A percentile compares a stretch with the other conserved stretches of the same genome.
These are phyloP conservation scores for Varecia variegata DNA, from an alignment of 2,797 vertebrate genomes.

Conservation along the genomic window DNA sequence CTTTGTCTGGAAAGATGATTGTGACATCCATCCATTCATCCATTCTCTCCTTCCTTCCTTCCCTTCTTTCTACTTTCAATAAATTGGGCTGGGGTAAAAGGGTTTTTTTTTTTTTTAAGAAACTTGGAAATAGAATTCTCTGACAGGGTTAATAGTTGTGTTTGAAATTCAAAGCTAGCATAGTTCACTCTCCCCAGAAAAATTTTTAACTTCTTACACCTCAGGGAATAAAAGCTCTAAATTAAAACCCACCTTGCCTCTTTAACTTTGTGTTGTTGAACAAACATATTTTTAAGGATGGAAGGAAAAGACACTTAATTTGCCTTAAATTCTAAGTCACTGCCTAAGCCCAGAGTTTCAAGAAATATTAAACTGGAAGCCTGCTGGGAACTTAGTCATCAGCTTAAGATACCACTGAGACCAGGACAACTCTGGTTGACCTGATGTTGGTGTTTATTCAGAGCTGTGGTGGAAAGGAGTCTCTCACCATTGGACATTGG, in stretches of 20 bases:
- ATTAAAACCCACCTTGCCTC: slow-evolving; percentile 31
- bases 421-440: not conserved
- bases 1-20: not conserved
- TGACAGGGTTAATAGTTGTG: not conserved
- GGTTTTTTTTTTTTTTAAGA: not conserved
- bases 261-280: slow-evolving; percentile 36
- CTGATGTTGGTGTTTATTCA: slow-evolving; percentile 42
- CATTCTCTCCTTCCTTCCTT: not conserved
- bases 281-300: slow-evolving; percentile 49
- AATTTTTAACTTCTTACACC: not conserved
- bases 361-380: slow-evolving; percentile 59
- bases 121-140: slow-evolving; percentile 23
- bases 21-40: not conserved
- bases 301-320: slow-evolving; percentile 39
- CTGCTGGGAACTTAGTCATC: slow-evolving; percentile 63
- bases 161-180: slow-evolving; percentile 23
- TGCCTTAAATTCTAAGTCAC: slow-evolving; percentile 52
- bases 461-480: slow-evolving; percentile 20
- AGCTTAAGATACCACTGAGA: slow-evolving; percentile 13
- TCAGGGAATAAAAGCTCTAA: slow-evolving; percentile 30
- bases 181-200: not conserved
- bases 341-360: slow-evolving; percentile 49
- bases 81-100: not conserved
- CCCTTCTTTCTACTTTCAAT: not conserved
- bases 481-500: slow-evolving; percentile 44